phyloP scores from a whole-genome alignment of 53 echinoderm and acorn worm species.

The Stichopus horrens region DNA sequence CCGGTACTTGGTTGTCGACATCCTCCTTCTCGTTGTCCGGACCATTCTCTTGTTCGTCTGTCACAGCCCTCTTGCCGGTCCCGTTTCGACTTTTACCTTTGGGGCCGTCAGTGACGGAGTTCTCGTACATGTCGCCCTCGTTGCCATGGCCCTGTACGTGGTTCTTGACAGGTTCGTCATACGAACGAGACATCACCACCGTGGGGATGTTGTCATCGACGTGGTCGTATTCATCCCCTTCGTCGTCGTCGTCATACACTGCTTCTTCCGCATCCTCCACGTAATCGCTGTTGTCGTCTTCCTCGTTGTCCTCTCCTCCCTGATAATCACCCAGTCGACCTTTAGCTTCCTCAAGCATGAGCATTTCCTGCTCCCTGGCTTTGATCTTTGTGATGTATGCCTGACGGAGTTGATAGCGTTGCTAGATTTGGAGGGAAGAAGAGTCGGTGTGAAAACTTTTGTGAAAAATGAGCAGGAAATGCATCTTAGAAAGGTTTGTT shows the following conservation, averaged over 20 bases:
- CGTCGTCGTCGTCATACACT: not conserved
- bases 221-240: not conserved
- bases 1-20: not conserved
- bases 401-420: slow-evolving; percentile 53
- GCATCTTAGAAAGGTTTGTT: too few species aligned
- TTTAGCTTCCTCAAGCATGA: slow-evolving; percentile 39
- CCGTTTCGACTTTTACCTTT: slow-evolving; percentile 25
- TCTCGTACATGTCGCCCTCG: not conserved
- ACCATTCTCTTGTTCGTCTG: not conserved
- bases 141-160: not conserved
- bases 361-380: slow-evolving; percentile 39
- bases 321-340: slow-evolving; percentile 18
- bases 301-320: slow-evolving; percentile 41
- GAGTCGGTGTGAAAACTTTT: not conserved
- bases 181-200: not conserved
- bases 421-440: slow-evolving; percentile 34
- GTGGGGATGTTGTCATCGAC: slow-evolving; percentile 23
- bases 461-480: not conserved
- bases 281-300: slow-evolving; percentile 4
- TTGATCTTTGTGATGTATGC: slow-evolving; percentile 53
- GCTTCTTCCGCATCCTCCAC: not conserved
- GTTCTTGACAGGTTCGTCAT: slow-evolving; percentile 29
- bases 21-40: not conserved
- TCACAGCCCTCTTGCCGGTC: not conserved
- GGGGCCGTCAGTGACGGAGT: not conserved